These are phyloP conservation scores for Ptilonorhynchus violaceus DNA, from an alignment of 2,113 vertebrate genomes.

Conservation along the genomic window DNA sequence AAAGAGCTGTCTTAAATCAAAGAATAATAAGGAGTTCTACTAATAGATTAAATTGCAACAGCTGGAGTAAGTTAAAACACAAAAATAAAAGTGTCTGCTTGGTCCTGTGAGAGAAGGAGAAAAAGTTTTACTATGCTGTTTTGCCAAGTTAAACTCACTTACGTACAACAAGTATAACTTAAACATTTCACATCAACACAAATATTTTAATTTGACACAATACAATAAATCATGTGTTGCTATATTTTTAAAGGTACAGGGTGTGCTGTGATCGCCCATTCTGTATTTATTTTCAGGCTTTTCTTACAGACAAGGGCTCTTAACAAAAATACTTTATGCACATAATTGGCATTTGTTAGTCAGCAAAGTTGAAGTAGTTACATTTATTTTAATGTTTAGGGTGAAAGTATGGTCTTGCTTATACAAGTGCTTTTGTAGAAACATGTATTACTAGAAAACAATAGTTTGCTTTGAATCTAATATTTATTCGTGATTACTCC, in stretches of 20 bases:
- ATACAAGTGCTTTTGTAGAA: neutral
- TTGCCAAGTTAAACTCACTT: conserved; percentile 47
- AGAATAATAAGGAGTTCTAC: neutral
- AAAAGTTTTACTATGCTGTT: neutral
- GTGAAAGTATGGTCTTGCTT: neutral
- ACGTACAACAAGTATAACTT: neutral
- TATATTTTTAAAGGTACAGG: neutral
- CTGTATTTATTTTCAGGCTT: neutral
- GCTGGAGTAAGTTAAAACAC: conserved; percentile 47
- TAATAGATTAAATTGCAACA: conserved; percentile 24
- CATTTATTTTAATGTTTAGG: neutral
- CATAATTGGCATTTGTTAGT: neutral
- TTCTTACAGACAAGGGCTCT: neutral
- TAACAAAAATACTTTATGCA: neutral
- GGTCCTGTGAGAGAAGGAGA: neutral
- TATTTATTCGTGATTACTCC: neutral
- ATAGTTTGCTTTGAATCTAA: neutral
- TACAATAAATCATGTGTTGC: neutral
- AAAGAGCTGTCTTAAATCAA: neutral
- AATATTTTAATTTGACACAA: conserved; percentile 28
- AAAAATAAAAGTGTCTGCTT: conserved; percentile 23
- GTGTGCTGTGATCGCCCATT: neutral
- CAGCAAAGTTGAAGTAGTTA: neutral
- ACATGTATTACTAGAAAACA: neutral
- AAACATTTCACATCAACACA: conserved; percentile 20